phyloP scores from a whole-genome alignment of 2,797 vertebrate genomes.

The Mycteria americana region DNA sequence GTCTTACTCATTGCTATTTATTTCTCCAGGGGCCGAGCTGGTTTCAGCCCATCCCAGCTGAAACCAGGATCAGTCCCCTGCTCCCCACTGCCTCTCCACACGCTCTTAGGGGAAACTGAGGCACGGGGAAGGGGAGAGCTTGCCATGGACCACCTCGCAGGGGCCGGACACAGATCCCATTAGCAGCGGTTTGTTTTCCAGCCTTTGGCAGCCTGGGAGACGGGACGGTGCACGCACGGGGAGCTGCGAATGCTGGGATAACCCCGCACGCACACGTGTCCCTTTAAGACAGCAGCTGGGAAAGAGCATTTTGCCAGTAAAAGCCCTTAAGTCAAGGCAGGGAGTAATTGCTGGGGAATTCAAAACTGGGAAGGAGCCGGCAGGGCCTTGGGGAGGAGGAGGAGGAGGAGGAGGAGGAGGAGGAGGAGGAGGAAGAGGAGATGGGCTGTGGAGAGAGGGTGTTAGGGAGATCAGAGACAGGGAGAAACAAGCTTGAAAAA shows the following conservation, averaged over 20 bases:
- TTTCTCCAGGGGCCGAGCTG: background rate
- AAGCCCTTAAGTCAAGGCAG: background rate
- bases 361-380: background rate
- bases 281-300: slow-evolving; percentile 24
- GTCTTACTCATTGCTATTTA: background rate
- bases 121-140: background rate
- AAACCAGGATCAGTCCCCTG: background rate
- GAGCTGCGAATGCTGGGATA: background rate
- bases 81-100: background rate
- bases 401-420: background rate
- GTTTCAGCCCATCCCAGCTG: background rate
- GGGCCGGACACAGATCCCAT: rapidly evolving
- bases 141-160: rapidly evolving
- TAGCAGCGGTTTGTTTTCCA: background rate
- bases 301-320: background rate
- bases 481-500: background rate
- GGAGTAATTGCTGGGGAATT: slow-evolving; percentile 58
- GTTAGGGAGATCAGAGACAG: background rate
- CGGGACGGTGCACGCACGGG: rapidly evolving
- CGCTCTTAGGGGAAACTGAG: slow-evolving; percentile 2
- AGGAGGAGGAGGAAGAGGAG: background rate
- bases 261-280: background rate
- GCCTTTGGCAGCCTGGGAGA: background rate
- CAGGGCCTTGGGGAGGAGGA: background rate
- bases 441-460: background rate